Evolutionary conservation across 2,113 vertebrate species (phyloP), one percentile per base, ranked within the genome.

Genomic region (Brachypodius melanocephalos): DNA sequence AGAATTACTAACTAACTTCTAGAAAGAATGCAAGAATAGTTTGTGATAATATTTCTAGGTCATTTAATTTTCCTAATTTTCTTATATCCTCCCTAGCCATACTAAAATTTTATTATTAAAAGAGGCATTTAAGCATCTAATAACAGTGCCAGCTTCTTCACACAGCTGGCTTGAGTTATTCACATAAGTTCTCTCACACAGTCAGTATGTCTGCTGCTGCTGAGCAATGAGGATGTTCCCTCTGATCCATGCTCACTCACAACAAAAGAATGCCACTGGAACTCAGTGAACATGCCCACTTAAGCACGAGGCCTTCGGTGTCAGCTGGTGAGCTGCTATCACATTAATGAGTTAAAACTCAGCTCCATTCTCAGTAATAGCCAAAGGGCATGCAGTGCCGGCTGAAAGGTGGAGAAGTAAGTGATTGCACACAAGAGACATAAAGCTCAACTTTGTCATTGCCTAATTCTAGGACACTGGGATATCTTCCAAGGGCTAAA

Each of bases 271-370:
- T 94, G 91, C 76, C 86, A 34, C 83, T 32, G 49, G 90, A 89
- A 92, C 89, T 94, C 73, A 57, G 68, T 28, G 76, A 92, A 93
- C 28, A 6, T 81, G 34, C 19, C 90, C 66, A 84, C 84, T 92
- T 77, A 84, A 95, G 69, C 22, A 46, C 62, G 79, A 65, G 62
- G 49, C 77, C 81, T 88, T 51, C 0, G 1, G 58, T 89, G 87
- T 94, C 76, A 95, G 68, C 75, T 96, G 85, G 54, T 73, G 87
- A 89, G 85, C 6, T 94, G 81, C 85, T 83, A 89, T 67, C 87
- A 82, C 89, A 69, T 89, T 96, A 96, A 95, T 80, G 93, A 95
- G 89, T 94, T 95, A 97, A 96, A 95, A 89, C 74, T 79, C 94
- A 62, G 49, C 89, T 87, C 68, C 87, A 79, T 73, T 68, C 89